phyloP scores from a whole-genome alignment of 1,140 invertebrate species.

The Brachionus asplanchnoidis region DNA sequence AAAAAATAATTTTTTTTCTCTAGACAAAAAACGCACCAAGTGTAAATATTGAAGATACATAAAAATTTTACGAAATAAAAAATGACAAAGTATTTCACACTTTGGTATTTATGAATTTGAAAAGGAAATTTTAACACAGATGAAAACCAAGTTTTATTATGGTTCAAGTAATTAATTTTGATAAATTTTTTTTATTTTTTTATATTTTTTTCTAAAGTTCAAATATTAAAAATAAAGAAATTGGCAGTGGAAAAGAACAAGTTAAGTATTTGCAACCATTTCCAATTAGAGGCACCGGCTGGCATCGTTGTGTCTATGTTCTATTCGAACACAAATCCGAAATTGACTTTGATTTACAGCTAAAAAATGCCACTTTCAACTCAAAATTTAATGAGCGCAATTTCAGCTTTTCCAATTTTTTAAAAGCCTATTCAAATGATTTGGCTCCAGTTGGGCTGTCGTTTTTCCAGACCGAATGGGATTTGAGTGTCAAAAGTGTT shows the following conservation, averaged over 20 bases:
- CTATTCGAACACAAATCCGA: conserved; percentile 79
- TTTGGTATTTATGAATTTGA: conserved; percentile 48
- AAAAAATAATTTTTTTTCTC: conserved; percentile 1
- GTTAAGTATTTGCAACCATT: conserved; percentile 83
- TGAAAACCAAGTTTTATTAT: conserved; percentile 44
- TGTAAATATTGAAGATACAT: background rate
- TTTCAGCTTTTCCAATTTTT: conserved; percentile 82
- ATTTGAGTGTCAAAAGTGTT: conserved; percentile 69
- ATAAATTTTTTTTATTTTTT: background rate
- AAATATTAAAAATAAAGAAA: conserved; percentile 78
- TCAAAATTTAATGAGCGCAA: conserved; percentile 58
- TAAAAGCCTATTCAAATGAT: conserved; percentile 71
- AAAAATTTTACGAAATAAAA: conserved; percentile 29
- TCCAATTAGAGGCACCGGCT: conserved; percentile 82
- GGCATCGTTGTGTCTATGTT: conserved; percentile 83
- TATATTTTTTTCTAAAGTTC: conserved; percentile 55
- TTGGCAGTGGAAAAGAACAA: conserved; percentile 73
- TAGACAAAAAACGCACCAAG: background rate
- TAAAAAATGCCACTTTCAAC: conserved; percentile 48
- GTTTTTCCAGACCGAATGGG: conserved; percentile 90
- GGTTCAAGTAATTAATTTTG: conserved; percentile 38
- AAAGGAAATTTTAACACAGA: conserved; percentile 42
- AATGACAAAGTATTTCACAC: conserved; percentile 46
- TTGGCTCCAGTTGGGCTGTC: conserved; percentile 82
- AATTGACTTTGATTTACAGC: conserved; percentile 56